Evolutionary conservation across 1,140 invertebrate species (phyloP).

Genomic region (Campoletis sonorensis): DNA sequence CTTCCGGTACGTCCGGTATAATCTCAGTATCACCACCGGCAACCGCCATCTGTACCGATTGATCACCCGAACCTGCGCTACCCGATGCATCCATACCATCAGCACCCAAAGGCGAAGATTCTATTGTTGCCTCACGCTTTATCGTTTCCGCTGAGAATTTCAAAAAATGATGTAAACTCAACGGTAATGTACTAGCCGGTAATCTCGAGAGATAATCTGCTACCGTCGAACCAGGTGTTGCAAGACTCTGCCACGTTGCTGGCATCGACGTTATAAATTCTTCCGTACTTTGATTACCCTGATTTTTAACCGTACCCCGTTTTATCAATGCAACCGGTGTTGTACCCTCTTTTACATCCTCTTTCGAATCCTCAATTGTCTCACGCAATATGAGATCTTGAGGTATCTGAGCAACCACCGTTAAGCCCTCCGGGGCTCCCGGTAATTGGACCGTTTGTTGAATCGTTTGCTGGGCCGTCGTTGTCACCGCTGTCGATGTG

Average conservation of each 20-base stretch:
- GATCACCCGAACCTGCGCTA: slow-evolving; percentile 65
- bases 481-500: slow-evolving; percentile 72
- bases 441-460: slow-evolving; percentile 73
- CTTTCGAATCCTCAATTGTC: slow-evolving; percentile 75
- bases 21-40: slow-evolving; percentile 73
- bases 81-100: slow-evolving; percentile 72
- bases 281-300: slow-evolving; percentile 68
- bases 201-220: slow-evolving; percentile 88
- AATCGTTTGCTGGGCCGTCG: slow-evolving; percentile 71
- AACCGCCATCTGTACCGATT: slow-evolving; percentile 72
- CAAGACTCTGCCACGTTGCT: slow-evolving; percentile 84
- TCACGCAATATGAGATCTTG: slow-evolving; percentile 81
- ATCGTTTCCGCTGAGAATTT: slow-evolving; percentile 80
- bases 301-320: slow-evolving; percentile 73
- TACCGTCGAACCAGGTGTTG: slow-evolving; percentile 83
- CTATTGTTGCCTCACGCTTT: slow-evolving; percentile 75
- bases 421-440: slow-evolving; percentile 79
- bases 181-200: slow-evolving; percentile 77
- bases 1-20: slow-evolving; percentile 76
- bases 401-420: slow-evolving; percentile 81
- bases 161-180: slow-evolving; percentile 79
- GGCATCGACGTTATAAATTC: slow-evolving; percentile 72
- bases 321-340: slow-evolving; percentile 78
- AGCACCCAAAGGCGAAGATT: slow-evolving; percentile 74
- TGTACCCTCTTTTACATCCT: slow-evolving; percentile 73